Conservation (phyloP, 2,113 vertebrate species). For the Prochilodus magdalenae region DNA sequence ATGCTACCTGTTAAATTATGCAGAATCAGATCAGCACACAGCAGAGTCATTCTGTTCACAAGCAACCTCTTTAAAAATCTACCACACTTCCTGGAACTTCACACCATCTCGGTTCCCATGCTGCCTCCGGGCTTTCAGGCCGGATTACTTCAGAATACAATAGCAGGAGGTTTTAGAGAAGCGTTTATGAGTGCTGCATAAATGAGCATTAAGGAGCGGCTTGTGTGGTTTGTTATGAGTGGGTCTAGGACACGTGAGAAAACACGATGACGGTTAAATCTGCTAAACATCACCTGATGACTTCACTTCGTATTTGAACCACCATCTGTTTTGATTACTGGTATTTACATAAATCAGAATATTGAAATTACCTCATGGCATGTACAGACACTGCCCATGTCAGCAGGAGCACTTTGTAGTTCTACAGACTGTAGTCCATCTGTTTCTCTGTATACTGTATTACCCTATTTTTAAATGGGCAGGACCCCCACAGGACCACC, state of each 20-base stretch:
- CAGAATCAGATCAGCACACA: not conserved
- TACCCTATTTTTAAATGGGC: too few relatives aligned
- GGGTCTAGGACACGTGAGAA: not conserved
- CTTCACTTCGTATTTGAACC: not conserved
- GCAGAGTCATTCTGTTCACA: not conserved
- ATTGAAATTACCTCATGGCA: too few relatives aligned
- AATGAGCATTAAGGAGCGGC: not conserved
- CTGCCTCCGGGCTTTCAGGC: not conserved
- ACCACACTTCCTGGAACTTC: not conserved
- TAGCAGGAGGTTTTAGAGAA: not conserved
- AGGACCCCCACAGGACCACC: too few relatives aligned
- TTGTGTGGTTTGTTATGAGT: not conserved
- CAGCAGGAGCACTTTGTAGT: too few relatives aligned
- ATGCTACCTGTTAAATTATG: too few relatives aligned
- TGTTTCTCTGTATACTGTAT: too few relatives aligned
- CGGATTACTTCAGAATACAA: not conserved
- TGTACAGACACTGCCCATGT: too few relatives aligned
- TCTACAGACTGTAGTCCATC: too few relatives aligned
- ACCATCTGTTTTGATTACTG: not conserved
- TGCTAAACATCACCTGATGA: not conserved
- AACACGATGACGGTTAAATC: not conserved
- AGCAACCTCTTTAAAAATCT: constrained; percentile 10
- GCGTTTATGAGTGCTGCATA: not conserved
- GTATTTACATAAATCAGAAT: too few relatives aligned
- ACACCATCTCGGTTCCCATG: not conserved